Percentiles rank a stretch among this genome's conserved stretches.
Evolutionary conservation across 2,113 vertebrate species (phyloP).

Genomic region (Tor tambroides): DNA sequence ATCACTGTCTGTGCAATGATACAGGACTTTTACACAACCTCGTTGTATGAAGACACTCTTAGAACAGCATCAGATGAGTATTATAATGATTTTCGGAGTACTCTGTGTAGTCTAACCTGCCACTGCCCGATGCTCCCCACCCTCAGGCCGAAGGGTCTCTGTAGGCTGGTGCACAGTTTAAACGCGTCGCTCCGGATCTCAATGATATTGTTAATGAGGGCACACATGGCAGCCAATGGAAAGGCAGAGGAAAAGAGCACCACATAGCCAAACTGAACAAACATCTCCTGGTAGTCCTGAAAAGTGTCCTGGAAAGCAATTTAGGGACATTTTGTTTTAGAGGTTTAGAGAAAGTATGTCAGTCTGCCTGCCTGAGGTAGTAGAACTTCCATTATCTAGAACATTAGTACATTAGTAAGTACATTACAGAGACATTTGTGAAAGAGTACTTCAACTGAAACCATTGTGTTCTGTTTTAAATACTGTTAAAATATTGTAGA

Average conservation of each 20-base stretch:
- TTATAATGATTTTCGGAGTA: neutral
- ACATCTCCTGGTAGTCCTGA: conserved; percentile 99
- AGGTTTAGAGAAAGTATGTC: neutral
- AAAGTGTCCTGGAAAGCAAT: conserved; percentile 86
- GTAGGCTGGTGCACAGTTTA: conserved; percentile 94
- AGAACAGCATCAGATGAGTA: neutral
- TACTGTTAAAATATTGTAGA: neutral
- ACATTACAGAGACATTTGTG: neutral
- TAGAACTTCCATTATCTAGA: neutral
- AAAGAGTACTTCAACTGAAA: neutral
- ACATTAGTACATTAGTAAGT: too few relatives aligned
- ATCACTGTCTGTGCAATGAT: conserved; percentile 84
- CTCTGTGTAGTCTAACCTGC: conserved; percentile 81
- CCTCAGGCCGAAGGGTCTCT: conserved; percentile 90
- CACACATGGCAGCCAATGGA: conserved; percentile 91
- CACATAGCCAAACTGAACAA: conserved; percentile 97
- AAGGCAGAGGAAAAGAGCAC: conserved; percentile 98
- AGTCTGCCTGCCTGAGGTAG: neutral
- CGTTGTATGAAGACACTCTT: conserved; percentile 5
- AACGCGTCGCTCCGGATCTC: conserved; percentile 97
- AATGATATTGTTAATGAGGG: conserved; percentile 95
- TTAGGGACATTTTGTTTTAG: neutral
- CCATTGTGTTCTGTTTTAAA: neutral
- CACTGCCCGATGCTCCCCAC: conserved; percentile 94
- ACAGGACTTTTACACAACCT: neutral